Evolutionary conservation across 2,797 vertebrate genomes (phyloP).

Genomic region (Buceros bicornis): DNA sequence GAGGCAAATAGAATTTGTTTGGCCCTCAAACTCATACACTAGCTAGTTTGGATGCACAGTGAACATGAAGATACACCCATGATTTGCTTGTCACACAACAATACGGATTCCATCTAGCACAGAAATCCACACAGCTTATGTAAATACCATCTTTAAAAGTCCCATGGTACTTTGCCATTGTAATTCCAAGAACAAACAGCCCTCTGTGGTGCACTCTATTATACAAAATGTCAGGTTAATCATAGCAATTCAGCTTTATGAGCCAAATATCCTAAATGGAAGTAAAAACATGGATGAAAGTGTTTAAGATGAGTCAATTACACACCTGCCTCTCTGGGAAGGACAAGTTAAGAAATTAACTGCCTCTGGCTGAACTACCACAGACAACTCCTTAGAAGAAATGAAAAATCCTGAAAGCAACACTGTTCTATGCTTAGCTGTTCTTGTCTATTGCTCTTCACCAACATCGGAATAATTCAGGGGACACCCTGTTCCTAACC

Average conservation of each 20-base stretch:
- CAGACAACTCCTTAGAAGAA: neutral
- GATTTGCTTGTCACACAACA: neutral
- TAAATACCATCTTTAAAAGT: neutral
- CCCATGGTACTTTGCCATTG: neutral
- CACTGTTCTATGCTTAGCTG: neutral
- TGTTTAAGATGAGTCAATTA: neutral
- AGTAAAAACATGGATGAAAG: neutral
- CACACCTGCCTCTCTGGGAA: neutral
- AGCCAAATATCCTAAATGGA: neutral
- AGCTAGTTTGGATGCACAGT: accelerated
- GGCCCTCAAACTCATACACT: accelerated
- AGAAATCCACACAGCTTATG: neutral
- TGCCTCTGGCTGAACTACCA: neutral
- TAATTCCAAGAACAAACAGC: neutral
- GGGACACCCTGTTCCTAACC: neutral
- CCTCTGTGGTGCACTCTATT: neutral
- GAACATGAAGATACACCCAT: accelerated
- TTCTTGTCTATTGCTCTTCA: neutral
- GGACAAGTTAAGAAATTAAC: neutral
- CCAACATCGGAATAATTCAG: neutral
- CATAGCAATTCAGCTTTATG: neutral
- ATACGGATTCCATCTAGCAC: accelerated
- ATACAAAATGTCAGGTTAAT: neutral
- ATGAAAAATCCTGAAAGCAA: neutral
- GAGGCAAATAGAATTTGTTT: neutral